Conservation (phyloP, 2,113 vertebrate species). For the Chaenogobius annularis region DNA sequence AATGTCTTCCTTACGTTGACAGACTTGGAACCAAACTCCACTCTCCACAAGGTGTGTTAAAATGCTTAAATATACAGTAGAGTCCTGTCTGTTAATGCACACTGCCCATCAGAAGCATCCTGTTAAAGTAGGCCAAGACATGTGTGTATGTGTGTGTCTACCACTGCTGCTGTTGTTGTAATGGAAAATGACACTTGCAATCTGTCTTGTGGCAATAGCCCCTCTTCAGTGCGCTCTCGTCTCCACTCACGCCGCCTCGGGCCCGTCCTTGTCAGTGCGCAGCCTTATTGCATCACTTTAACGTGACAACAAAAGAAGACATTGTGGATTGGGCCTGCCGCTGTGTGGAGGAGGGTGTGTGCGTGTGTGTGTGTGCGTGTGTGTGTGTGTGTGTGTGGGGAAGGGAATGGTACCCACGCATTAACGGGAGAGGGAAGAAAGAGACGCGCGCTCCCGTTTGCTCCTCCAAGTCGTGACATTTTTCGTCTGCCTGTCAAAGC, state of each 20-base stretch:
- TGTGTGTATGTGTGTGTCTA: slow-evolving; percentile 34
- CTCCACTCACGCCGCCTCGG: slow-evolving; percentile 55
- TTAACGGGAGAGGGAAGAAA: slow-evolving; percentile 53
- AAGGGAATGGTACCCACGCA: slow-evolving; percentile 64
- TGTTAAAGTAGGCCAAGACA: slow-evolving; percentile 74
- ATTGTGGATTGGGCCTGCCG: slow-evolving; percentile 60
- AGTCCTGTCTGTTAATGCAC: slow-evolving; percentile 50
- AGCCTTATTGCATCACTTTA: slow-evolving; percentile 80
- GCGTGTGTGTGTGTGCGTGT: no score
- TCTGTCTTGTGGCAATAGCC: slow-evolving; percentile 82
- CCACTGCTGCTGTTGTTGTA: slow-evolving; percentile 67
- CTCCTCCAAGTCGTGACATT: slow-evolving; percentile 65
- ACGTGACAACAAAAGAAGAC: slow-evolving; percentile 79
- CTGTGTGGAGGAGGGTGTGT: slow-evolving; percentile 23
- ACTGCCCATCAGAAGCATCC: slow-evolving; percentile 70
- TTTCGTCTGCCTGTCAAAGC: slow-evolving; percentile 73
- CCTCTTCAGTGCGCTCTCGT: slow-evolving; percentile 69
- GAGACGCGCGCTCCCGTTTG: slow-evolving; percentile 27
- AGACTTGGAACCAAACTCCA: background rate
- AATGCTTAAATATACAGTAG: slow-evolving; percentile 26
- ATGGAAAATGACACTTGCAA: slow-evolving; percentile 84
- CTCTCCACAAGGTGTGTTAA: background rate
- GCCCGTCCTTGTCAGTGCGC: slow-evolving; percentile 70
- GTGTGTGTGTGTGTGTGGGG: background rate
- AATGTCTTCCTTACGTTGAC: background rate